Base-by-base conservation (phyloP, 2,113 vertebrate species). In the Tympanuchus pallidicinctus region DNA sequence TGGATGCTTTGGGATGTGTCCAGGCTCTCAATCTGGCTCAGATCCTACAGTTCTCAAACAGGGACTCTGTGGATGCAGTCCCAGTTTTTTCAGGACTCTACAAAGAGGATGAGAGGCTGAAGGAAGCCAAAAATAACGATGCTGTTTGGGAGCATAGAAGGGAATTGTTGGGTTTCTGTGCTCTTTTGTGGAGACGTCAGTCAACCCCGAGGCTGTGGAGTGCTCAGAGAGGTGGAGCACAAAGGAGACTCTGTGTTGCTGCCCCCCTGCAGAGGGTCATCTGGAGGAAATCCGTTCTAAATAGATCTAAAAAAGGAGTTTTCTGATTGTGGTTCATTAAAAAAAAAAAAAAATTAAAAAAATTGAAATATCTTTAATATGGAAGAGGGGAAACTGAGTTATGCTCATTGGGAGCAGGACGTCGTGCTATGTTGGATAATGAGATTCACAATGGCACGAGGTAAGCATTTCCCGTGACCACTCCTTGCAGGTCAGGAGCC, bases 401-500 rank as follows among this genome's bases (percentile, higher is more conserved):
- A 20, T 27, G 22, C n/a, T 75, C 6, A 0, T 54, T 7, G 34
- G 40, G 52, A 90, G 61, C 61, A 42, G 54, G 69, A 71, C 54
- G 27, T 21, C 24, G 25, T 64, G 43, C 40, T 61, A 0, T 61
- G 61, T 61, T 69, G 70, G 63, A 28, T n/a, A 13, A 50, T 0
- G 8, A 88, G 34, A 42, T 52, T 25, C 34, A 71, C 92, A 36
- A 52, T 16, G 22, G 61, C 43, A 13, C 63, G 27, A 14, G 2
- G 1, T 91, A 40, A 72, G 65, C 5, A 4, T 20, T 73, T 40
- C 60, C 61, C 60, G 0, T 59, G 78, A 65, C 32, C 25, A n/a
- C 57, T 92, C 52, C 76, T 83, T 92, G 34, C 94, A 98, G 97
- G 93, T 98, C 97, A 8, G 97, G 96, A 50, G 97, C 86, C 6